Base-by-base conservation (phyloP, 2,113 vertebrate species). In the Oncorhynchus keta region DNA sequence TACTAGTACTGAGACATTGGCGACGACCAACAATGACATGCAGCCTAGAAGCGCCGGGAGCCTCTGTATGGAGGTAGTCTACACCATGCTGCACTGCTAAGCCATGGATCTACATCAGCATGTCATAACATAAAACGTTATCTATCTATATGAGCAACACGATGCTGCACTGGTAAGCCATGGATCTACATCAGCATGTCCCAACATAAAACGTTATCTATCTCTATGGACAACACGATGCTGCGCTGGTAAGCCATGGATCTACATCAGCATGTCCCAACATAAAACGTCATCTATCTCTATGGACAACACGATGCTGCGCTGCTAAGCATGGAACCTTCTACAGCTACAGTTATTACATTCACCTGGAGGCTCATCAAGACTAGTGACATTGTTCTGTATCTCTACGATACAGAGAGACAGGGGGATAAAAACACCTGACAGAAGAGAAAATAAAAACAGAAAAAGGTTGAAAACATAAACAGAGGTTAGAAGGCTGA, bases 341-440 rank as follows among this genome's bases (percentile, higher is more conserved):
- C 59, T 85, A 92, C 86, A 28, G 30, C 26, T 28, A 65, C 18
- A 28, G 30, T 68, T 14, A 68, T 20, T 0, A 28, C 95, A 96
- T 96, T 99, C 97, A 98, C 97, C 96, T 97, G 94, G 95, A 84
- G 95, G 92, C 89, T 98, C 95, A 95, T 97, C 96, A 95, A 98
- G 95, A 94, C 95, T 96, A 96, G 96, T 95, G 93, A 97, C 94
- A 97, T 90, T 97, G 95, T 91, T 98, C 95, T 97, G 95, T 96
- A 99, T 97, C 93, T 97, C 97, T 99, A 96, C 91, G 92, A 94
- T 93, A 96, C 92, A 95, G 89, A 92, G 88, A 89, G 72, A 87
- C 75, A 84, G 82, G 83, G 83, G 73, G 79, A 76, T 64, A 69
- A 89, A 73, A 86, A 75, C 79, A 81, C 93, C 92, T 55, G 51